A percentile compares a stretch with the other conserved stretches of the same genome.
These are phyloP conservation scores for Rhopalosiphum nymphaeae DNA, from an alignment of 2,888 invertebrate species.

Conservation along the genomic window DNA sequence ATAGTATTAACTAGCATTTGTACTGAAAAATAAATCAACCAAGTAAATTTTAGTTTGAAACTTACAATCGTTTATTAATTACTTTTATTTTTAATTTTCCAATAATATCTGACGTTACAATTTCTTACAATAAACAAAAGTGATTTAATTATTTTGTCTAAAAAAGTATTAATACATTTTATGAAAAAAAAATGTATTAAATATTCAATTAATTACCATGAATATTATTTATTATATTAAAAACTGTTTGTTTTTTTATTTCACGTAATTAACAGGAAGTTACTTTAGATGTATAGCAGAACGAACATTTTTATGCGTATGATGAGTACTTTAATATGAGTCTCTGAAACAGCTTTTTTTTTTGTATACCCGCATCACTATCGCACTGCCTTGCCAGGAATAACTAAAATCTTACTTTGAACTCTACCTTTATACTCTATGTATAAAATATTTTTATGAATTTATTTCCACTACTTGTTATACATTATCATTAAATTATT, in stretches of 20 bases:
- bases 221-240: not conserved
- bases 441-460: not conserved
- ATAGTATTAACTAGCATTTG: not conserved
- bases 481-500: not conserved
- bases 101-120: not conserved
- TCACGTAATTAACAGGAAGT: not conserved
- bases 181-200: not conserved
- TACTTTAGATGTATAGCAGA: too few relatives aligned
- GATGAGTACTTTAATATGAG: not conserved
- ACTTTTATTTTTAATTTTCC: not conserved
- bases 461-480: not conserved
- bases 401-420: not conserved
- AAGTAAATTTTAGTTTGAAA: not conserved
- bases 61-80: not conserved
- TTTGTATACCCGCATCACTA: not conserved
- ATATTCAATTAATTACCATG: not conserved
- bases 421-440: not conserved
- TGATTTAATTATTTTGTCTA: not conserved
- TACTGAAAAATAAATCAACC: not conserved
- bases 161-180: not conserved
- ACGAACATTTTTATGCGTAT: not conserved
- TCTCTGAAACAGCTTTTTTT: not conserved
- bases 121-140: not conserved
- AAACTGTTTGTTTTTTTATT: not conserved
- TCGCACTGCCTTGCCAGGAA: not conserved